Base-by-base conservation (phyloP, 1,140 invertebrate species). In the Brachystomella parvula region DNA sequence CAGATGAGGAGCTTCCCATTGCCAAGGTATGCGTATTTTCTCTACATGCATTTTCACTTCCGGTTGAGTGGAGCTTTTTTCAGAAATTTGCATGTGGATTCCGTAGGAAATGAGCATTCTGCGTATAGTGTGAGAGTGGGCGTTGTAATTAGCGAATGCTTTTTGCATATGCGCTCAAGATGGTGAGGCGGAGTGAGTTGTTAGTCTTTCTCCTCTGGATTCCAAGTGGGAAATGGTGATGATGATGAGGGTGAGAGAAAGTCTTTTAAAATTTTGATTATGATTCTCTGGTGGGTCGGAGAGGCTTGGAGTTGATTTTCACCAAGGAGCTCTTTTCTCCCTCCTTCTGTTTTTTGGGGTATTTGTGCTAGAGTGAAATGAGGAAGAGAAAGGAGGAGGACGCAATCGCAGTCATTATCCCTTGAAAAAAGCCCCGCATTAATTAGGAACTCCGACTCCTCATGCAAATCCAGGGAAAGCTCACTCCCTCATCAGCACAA, bases 391-490 rank as follows among this genome's bases (percentile, higher is more conserved):
- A 26, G 24, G 49, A 3, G 49, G 49, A 9, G 3, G 49, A 24
- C 49, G 49, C 49, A 9, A 24, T 53, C 49, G 49, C 49, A 53
- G 21, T 53, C 49, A 53, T 53, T 53, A 53, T 53, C 49, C 49
- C 49, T 19, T 39, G 35, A 6, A 12, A 26, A 53, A 53, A 24
- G 49, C 49, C 49, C 49, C 49, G 49, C 49, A 53, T 53, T 53
- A 53, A 53, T 53, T 53, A 53, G 49, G 49, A 53, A 9, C 39
- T n/a, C 9, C 39, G 39, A 53, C 3, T 9, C 49, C 24, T 53
- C 49, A 53, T 53, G 49, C 49, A 53, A 53, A 53, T 53, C 12
- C 21, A 24, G 49, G 49, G 49, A 53, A 53, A 53, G 49, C 21
- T 53, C 49, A 12, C 24, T 39, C 35, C 49, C 49, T 24, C 49